Conservation (phyloP, 2,888 invertebrate genomes). For the Catocala fraxini region DNA sequence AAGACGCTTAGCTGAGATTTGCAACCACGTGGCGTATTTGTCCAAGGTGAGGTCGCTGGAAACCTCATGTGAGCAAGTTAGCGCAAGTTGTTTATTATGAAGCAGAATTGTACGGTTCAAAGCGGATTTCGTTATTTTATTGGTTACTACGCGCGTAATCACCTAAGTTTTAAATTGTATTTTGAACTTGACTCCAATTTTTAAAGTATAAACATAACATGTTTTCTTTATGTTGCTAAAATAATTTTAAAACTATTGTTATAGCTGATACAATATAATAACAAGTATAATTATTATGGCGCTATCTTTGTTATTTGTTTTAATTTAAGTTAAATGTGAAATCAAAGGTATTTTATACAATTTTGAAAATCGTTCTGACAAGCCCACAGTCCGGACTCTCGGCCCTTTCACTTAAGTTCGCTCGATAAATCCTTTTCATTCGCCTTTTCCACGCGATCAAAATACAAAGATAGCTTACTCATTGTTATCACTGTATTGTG, state of each 20-base stretch:
- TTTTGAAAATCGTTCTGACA: background rate
- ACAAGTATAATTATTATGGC: too few species aligned
- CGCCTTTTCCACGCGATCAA: conserved; percentile 15
- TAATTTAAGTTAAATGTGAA: background rate
- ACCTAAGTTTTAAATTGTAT: too few species aligned
- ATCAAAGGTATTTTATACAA: background rate
- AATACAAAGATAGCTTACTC: conserved; percentile 12
- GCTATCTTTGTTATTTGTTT: background rate
- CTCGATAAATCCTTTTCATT: conserved; percentile 12
- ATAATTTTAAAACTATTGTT: too few species aligned
- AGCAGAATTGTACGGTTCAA: conserved; percentile 12
- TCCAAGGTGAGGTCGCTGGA: conserved; percentile 64
- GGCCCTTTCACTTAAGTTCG: conserved; percentile 7
- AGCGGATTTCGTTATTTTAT: conserved; percentile 9
- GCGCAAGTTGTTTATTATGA: conserved; percentile 27
- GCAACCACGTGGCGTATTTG: conserved; percentile 52
- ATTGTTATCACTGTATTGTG: conserved; percentile 10
- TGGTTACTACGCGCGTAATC: too few species aligned
- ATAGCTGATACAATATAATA: too few species aligned
- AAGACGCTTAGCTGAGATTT: conserved; percentile 60
- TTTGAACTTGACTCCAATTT: too few species aligned
- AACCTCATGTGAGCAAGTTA: conserved; percentile 65
- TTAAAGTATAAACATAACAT: too few species aligned
- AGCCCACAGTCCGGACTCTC: background rate
- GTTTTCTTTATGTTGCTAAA: too few species aligned